Conservation (phyloP, 2,797 vertebrate species). For the Tolypeutes matacus region DNA sequence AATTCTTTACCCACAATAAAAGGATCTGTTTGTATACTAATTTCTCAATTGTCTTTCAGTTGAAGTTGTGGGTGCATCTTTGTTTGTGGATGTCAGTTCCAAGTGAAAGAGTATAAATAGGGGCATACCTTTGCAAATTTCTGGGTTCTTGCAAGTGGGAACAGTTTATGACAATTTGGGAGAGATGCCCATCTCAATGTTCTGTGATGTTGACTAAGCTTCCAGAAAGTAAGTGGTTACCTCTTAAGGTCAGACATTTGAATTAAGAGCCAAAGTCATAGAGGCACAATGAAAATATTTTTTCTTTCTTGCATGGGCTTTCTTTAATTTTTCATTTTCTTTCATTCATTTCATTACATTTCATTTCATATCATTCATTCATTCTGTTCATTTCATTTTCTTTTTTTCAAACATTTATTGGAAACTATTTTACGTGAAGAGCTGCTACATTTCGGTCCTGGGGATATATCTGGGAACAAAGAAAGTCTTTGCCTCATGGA, state of each 20-base stretch:
- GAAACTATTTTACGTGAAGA: not conserved
- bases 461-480: not conserved
- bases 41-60: not conserved
- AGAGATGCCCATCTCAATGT: not conserved
- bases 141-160: not conserved
- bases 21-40: not conserved
- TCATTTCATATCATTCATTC: not conserved
- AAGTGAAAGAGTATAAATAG: not conserved
- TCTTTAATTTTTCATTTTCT: not conserved
- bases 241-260: not conserved
- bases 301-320: not conserved
- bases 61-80: not conserved
- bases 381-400: constrained; percentile 1
- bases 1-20: not conserved
- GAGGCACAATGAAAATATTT: not conserved
- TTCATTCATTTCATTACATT: not conserved
- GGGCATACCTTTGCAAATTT: not conserved
- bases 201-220: not conserved
- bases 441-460: not conserved
- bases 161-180: not conserved
- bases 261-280: constrained; percentile 24
- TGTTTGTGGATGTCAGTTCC: not conserved
- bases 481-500: not conserved
- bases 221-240: not conserved
- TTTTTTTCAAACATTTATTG: not conserved